Conservation (phyloP, 2,113 vertebrate species). For the Bos javanicus region DNA sequence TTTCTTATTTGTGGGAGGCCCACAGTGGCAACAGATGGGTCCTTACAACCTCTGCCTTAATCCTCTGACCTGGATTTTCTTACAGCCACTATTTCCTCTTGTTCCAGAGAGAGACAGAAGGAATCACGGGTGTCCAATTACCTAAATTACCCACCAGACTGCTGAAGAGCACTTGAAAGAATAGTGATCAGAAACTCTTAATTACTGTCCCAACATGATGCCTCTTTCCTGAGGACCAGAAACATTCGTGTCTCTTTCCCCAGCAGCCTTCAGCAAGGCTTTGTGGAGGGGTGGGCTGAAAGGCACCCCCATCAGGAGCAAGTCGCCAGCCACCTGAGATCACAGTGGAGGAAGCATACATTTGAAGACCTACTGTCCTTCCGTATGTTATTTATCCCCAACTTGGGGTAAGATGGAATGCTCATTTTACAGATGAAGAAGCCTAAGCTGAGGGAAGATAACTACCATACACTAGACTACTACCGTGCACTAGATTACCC, state of each 20-base stretch:
- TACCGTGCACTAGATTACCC: background rate
- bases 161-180: slow-evolving; percentile 59
- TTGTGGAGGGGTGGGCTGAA: background rate
- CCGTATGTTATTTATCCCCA: background rate
- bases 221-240: slow-evolving; percentile 20
- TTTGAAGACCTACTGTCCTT: background rate
- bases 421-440: background rate
- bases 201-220: slow-evolving; percentile 52
- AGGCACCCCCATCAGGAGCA: background rate
- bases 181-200: slow-evolving; percentile 54
- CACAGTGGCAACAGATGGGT: slow-evolving; percentile 48
- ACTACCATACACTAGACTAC: background rate
- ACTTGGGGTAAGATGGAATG: background rate
- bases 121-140: slow-evolving; percentile 47
- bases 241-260: background rate
- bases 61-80: slow-evolving; percentile 71
- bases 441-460: background rate
- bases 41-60: slow-evolving; percentile 33
- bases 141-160: background rate
- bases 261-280: background rate
- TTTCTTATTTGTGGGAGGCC: background rate
- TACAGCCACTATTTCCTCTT: slow-evolving; percentile 41
- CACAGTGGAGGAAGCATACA: background rate
- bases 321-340: background rate
- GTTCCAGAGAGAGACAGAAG: slow-evolving; percentile 27